These are phyloP conservation scores for Nephrocerus scutellatus DNA, from an alignment of 2,888 invertebrate genomes.

Conservation along the genomic window DNA sequence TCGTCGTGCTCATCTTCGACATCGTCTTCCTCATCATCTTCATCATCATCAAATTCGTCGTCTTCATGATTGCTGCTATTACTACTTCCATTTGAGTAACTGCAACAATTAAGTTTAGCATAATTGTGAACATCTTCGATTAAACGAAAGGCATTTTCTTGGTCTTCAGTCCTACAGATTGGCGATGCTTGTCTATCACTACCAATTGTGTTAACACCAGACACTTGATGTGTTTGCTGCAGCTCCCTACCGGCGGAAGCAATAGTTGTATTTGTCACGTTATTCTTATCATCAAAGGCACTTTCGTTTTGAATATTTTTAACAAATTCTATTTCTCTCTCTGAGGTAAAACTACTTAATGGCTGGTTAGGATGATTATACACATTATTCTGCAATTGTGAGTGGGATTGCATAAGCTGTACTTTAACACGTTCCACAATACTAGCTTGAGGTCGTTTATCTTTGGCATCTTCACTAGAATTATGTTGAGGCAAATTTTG, in stretches of 20 bases:
- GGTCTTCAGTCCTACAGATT: slow-evolving; percentile 38
- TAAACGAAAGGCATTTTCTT: slow-evolving; percentile 45
- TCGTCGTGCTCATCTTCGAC: slow-evolving; percentile 28
- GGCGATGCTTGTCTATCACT: slow-evolving; percentile 9
- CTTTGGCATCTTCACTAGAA: no score
- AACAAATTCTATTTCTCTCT: no score
- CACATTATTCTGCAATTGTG: slow-evolving; percentile 24
- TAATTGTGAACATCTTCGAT: slow-evolving; percentile 47
- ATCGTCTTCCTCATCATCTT: slow-evolving; percentile 24
- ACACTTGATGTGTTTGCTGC: no score
- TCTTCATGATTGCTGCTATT: slow-evolving; percentile 29
- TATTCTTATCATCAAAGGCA: slow-evolving; percentile 23
- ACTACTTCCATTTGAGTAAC: slow-evolving; percentile 25
- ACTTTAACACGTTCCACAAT: slow-evolving; percentile 23
- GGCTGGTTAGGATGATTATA: no score
- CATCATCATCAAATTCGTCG: slow-evolving; percentile 30
- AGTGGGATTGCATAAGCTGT: slow-evolving; percentile 23
- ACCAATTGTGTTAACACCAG: no score
- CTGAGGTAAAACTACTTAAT: no score
- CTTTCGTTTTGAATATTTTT: slow-evolving; percentile 18
- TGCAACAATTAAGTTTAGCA: slow-evolving; percentile 39
- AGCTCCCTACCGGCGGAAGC: no score
- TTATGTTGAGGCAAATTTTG: no score
- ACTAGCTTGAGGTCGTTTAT: no score
- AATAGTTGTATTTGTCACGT: no score